A percentile compares a stretch with the other conserved stretches of the same genome.
Conservation (phyloP, 2,113 vertebrate genomes). For the Cyanistes caeruleus region DNA sequence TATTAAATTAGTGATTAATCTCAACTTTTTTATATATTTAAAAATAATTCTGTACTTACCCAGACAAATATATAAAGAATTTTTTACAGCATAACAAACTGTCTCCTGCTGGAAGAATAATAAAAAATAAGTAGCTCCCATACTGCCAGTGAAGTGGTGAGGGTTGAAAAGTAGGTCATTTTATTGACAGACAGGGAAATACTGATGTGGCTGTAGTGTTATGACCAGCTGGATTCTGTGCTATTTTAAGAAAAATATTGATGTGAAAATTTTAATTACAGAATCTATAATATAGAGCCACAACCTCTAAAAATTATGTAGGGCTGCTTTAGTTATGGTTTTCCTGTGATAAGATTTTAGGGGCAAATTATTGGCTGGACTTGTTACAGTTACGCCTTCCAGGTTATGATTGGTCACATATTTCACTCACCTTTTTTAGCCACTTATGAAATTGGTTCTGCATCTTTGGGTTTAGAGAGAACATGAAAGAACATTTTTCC, state of each 20-base stretch:
- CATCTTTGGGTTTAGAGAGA: neutral
- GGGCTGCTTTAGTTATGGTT: neutral
- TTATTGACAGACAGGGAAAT: neutral
- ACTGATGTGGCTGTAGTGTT: neutral
- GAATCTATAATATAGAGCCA: neutral
- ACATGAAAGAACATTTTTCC: neutral
- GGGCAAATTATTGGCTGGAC: neutral
- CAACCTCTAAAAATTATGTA: neutral
- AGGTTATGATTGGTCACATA: neutral
- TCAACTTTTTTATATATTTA: neutral
- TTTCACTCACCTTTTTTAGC: neutral
- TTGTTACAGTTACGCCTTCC: neutral
- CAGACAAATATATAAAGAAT: neutral
- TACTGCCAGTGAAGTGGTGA: neutral
- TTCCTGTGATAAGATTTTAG: neutral
- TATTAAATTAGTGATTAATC: neutral
- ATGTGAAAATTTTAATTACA: neutral
- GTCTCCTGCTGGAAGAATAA: neutral
- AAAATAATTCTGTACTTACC: neutral
- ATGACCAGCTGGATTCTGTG: neutral
- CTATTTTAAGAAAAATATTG: neutral
- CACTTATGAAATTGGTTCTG: neutral
- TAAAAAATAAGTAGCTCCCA: neutral
- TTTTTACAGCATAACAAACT: neutral
- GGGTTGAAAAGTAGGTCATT: neutral